Evolutionary conservation across 2,113 vertebrate species (phyloP).

Genomic region (Sebastes schlegelii): DNA sequence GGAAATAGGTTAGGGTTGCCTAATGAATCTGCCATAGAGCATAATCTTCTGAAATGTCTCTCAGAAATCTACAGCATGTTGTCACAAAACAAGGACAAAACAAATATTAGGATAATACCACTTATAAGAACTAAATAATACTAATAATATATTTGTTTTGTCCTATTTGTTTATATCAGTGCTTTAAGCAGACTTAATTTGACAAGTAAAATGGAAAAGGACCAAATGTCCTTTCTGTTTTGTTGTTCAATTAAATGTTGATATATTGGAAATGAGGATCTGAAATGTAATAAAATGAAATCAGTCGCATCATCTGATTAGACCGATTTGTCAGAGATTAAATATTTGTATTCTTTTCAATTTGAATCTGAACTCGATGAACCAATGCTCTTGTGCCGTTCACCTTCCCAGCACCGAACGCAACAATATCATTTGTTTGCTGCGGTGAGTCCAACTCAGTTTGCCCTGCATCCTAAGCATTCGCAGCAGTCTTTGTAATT

Average conservation of each 20-base stretch:
- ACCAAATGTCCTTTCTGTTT: slow-evolving; percentile 5
- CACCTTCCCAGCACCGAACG: slow-evolving; percentile 32
- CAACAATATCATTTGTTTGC: slow-evolving; percentile 53
- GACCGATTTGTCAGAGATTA: slow-evolving; percentile 5
- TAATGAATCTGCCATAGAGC: background rate
- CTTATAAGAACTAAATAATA: background rate
- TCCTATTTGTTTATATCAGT: background rate
- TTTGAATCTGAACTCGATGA: slow-evolving; percentile 39
- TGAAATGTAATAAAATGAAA: slow-evolving; percentile 1
- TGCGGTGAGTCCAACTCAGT: slow-evolving; percentile 51
- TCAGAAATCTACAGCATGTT: background rate
- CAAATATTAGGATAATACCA: background rate
- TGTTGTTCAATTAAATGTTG: slow-evolving; percentile 10
- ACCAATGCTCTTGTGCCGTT: background rate
- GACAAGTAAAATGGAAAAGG: background rate
- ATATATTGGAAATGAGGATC: slow-evolving; percentile 15
- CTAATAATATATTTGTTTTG: background rate
- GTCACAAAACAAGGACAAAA: background rate
- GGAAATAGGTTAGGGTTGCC: background rate
- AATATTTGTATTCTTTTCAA: slow-evolving; percentile 7
- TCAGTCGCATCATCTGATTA: slow-evolving; percentile 15
- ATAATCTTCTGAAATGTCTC: background rate
- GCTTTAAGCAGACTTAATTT: background rate
- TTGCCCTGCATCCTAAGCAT: slow-evolving; percentile 64
- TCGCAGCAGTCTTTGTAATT: slow-evolving; percentile 70